phyloP scores from a whole-genome alignment of 2,888 invertebrate genomes.

The Rhagophthalmus giganteus region DNA sequence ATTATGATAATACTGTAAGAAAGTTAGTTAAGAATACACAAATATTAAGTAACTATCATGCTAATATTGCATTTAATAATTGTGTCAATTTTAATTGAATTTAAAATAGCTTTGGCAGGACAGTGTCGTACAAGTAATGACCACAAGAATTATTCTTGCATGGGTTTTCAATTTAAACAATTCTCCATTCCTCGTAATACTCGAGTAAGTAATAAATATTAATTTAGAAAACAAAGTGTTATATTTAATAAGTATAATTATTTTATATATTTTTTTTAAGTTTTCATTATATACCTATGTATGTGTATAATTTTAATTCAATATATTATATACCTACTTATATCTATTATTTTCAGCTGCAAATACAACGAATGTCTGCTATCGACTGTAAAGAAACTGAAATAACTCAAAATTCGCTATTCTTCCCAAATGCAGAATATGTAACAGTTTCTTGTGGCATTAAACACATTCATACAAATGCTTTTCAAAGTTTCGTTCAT shows the following conservation, averaged over 20 bases:
- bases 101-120: background rate
- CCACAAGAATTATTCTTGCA: conserved; percentile 18
- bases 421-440: conserved; percentile 30
- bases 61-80: too few relatives aligned
- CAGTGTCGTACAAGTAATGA: conserved; percentile 14
- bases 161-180: conserved; percentile 15
- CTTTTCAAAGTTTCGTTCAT: conserved; percentile 31
- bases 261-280: too few relatives aligned
- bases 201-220: conserved; percentile 7
- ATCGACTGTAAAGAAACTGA: conserved; percentile 15
- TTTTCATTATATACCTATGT: too few relatives aligned
- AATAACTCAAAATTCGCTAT: conserved; percentile 20
- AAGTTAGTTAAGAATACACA: too few relatives aligned
- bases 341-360: conserved; percentile 9
- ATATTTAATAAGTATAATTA: too few relatives aligned
- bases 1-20: too few relatives aligned
- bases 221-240: background rate
- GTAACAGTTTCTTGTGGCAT: conserved; percentile 30
- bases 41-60: too few relatives aligned
- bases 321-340: too few relatives aligned
- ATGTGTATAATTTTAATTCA: too few relatives aligned
- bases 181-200: conserved; percentile 1
- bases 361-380: conserved; percentile 2
- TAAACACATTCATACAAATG: conserved; percentile 21
- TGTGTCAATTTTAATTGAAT: background rate